Base-by-base conservation (phyloP, 1,140 invertebrate genomes). In the Drosophila pectinifera region DNA sequence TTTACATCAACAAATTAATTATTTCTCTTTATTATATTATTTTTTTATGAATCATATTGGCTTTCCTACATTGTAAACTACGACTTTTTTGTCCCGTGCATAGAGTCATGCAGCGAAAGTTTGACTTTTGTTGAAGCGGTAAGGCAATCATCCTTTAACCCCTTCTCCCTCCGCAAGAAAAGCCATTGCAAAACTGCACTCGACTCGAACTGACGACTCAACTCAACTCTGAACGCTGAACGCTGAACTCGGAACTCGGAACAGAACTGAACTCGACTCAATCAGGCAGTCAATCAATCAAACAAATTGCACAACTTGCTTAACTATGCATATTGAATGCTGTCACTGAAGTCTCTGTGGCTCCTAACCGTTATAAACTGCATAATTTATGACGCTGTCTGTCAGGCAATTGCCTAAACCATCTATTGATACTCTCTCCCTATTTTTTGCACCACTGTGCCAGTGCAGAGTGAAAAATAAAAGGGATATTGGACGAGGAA, bases 231-330 rank as follows among this genome's bases (percentile, higher is more conserved):
- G 42, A 31, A 31, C 28, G 28, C 28, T 28, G 28, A 22, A 51
- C 57, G 41, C 56, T 22, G 14, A 39, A 38, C 26, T 54, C 20
- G 20, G 0, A 34, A 38, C 38, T 36, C 13, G 45, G n/a, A 41
- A 42, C 36, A 16, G 14, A 73, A 46, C 54, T 53, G 22, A 24
- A 42, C 41, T 73, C 49, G 49, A 55, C 64, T 82, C 79, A 88
- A 88, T 82, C 83, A 86, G 55, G 49, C 57, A 86, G 79, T 88
- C 83, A 82, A 85, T 85, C 83, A 85, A 81, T 78, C 79, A 82
- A 78, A 78, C 56, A 82, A 86, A 81, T 85, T 78, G 78, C 55
- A 73, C 78, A 86, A 78, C 78, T 82, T 73, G 78, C 80, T 84
- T 80, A 84, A 67, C 75, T 82, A 82, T 88, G 83, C 83, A 88